Conservation (phyloP, 1,140 invertebrate species). For the Ceratina japonica region DNA sequence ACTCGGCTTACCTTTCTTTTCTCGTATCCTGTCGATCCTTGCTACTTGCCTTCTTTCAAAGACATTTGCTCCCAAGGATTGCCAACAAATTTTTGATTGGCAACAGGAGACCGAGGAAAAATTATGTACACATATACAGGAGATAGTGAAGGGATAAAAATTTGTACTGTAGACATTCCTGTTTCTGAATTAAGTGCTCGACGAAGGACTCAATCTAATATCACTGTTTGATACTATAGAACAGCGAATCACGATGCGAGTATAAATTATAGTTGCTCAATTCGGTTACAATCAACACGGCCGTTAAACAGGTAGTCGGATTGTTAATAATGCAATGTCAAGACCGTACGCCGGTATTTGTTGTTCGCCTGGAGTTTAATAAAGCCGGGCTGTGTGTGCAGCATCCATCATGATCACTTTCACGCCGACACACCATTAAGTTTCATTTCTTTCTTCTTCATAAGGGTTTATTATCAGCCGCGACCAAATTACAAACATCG, state of each 20-base stretch:
- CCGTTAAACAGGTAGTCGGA: background rate
- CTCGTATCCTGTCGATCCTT: conserved; percentile 46
- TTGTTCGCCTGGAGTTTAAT: conserved; percentile 16
- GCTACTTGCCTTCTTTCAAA: conserved; percentile 41
- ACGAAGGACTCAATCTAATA: too few species aligned
- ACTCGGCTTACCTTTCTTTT: background rate
- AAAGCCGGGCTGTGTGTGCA: conserved; percentile 15
- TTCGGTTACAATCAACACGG: background rate
- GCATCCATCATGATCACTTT: conserved; percentile 48
- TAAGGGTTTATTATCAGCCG: conserved; percentile 53
- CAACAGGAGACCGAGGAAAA: too few species aligned
- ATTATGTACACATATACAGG: background rate
- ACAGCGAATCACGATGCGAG: background rate
- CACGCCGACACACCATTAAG: conserved; percentile 57
- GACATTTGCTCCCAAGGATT: conserved; percentile 55
- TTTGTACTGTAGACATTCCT: too few species aligned
- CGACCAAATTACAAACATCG: conserved; percentile 55
- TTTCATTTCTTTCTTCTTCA: conserved; percentile 50
- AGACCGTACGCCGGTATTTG: background rate
- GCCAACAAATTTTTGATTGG: conserved; percentile 23
- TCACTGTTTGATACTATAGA: background rate
- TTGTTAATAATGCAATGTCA: background rate
- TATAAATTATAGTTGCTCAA: too few species aligned
- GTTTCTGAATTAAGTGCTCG: too few species aligned
- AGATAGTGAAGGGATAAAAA: background rate